Evolutionary conservation across 2,888 invertebrate genomes (phyloP).

Genomic region (Mylabris sibirica): DNA sequence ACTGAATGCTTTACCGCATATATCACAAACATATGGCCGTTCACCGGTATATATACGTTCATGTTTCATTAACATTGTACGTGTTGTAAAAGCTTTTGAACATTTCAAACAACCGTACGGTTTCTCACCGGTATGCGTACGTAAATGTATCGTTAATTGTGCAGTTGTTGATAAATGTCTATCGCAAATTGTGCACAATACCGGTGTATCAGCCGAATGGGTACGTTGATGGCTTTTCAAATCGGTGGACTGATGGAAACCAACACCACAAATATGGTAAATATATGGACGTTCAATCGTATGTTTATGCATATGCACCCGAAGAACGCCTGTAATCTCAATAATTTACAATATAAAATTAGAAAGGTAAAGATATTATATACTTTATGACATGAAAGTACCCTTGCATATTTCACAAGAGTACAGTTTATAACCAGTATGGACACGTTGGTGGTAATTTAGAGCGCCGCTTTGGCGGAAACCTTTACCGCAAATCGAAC

Average conservation of each 20-base stretch:
- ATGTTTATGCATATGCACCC: constrained; percentile 50
- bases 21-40: constrained; percentile 52
- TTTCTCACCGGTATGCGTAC: constrained; percentile 56
- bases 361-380: neutral
- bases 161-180: constrained; percentile 55
- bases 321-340: constrained; percentile 42
- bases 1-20: constrained; percentile 52
- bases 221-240: constrained; percentile 58
- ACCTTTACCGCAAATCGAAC: constrained; percentile 53
- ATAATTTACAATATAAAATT: too few relatives aligned
- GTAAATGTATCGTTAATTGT: constrained; percentile 50
- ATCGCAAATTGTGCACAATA: constrained; percentile 58
- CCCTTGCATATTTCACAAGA: constrained; percentile 45
- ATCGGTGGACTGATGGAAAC: constrained; percentile 58
- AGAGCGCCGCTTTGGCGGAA: constrained; percentile 56
- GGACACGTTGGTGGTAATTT: constrained; percentile 52
- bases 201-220: constrained; percentile 65
- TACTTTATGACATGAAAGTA: constrained; percentile 47
- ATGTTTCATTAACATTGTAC: constrained; percentile 51
- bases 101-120: constrained; percentile 51
- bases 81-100: constrained; percentile 51
- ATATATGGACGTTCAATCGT: constrained; percentile 51
- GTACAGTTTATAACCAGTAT: constrained; percentile 51
- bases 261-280: constrained; percentile 56
- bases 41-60: constrained; percentile 55